Conservation (phyloP, 2,797 vertebrate genomes). For the Eurystomus glaucurus region DNA sequence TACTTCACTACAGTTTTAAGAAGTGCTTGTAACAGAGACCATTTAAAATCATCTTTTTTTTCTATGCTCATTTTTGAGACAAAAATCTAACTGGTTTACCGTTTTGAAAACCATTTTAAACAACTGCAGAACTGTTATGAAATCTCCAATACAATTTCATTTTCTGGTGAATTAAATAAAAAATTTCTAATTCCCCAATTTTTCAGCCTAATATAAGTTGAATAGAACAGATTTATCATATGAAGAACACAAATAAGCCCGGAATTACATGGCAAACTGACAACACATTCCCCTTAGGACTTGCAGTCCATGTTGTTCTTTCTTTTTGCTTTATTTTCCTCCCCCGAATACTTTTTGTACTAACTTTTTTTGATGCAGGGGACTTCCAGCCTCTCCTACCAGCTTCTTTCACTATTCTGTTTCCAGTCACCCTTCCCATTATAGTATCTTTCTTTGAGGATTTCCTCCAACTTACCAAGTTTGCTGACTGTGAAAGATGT, state of each 20-base stretch:
- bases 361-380: not conserved
- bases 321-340: not conserved
- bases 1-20: not conserved
- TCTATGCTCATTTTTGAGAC: not conserved
- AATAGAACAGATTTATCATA: not conserved
- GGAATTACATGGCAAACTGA: not conserved
- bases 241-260: not conserved
- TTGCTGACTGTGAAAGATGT: not conserved
- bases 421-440: not conserved
- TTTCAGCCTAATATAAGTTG: not conserved
- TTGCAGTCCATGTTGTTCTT: not conserved
- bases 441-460: not conserved
- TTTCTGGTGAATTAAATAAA: not conserved
- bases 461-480: not conserved
- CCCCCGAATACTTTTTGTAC: not conserved
- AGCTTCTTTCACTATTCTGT: not conserved
- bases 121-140: not conserved
- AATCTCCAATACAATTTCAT: not conserved
- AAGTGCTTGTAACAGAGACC: not conserved
- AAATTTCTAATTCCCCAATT: not conserved
- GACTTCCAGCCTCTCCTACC: not conserved
- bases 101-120: not conserved
- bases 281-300: not conserved
- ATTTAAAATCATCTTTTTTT: not conserved
- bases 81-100: not conserved